phyloP scores from a whole-genome alignment of 2,888 invertebrate genomes.

The Mayetiola destructor region DNA sequence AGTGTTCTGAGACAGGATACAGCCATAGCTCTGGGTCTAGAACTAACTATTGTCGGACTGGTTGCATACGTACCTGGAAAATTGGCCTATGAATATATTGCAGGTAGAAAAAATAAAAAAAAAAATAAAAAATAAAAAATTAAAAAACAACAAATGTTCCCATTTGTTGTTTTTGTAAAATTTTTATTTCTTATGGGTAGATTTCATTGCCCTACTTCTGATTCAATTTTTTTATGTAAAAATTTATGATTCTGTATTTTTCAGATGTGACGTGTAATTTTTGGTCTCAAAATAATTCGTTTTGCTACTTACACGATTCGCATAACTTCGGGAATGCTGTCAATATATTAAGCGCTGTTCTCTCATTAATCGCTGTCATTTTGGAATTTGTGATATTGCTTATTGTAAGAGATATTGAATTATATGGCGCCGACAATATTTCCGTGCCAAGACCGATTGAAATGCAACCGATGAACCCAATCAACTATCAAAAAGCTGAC shows the following conservation, averaged over 20 bases:
- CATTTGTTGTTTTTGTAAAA: not conserved
- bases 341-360: conserved; percentile 35
- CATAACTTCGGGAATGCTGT: conserved; percentile 36
- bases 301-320: conserved; percentile 37
- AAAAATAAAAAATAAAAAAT: not conserved
- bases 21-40: conserved; percentile 43
- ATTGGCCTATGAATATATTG: conserved; percentile 44
- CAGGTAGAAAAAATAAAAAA: conserved; percentile 32
- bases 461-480: not conserved
- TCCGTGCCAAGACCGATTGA: not conserved
- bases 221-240: not conserved
- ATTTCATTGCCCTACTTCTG: conserved; percentile 2
- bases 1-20: conserved; percentile 46
- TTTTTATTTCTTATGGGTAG: not conserved
- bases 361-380: conserved; percentile 34
- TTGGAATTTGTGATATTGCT: conserved; percentile 30
- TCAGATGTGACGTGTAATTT: conserved; percentile 36
- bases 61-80: conserved; percentile 48
- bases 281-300: conserved; percentile 32
- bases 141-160: not conserved
- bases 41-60: conserved; percentile 39
- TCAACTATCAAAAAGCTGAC: not conserved
- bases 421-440: conserved; percentile 25
- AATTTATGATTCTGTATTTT: too few relatives aligned
- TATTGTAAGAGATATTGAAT: conserved; percentile 32